These are phyloP conservation scores for Myxocyprinus asiaticus DNA, from an alignment of 2,113 vertebrate genomes.

Conservation along the genomic window DNA sequence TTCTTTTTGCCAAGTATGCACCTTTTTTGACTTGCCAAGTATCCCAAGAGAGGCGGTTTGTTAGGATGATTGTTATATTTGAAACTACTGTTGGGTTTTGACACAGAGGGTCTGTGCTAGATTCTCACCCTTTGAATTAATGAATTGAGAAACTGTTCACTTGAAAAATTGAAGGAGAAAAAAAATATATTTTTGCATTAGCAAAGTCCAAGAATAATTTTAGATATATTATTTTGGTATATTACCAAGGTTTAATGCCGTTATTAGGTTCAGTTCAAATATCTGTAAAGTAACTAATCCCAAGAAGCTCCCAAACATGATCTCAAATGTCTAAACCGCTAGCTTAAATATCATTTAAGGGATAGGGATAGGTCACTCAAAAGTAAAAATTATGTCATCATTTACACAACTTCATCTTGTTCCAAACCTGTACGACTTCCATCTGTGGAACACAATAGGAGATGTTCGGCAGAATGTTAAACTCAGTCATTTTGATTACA, in stretches of 20 bases:
- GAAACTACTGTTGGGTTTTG: slow-evolving; percentile 41
- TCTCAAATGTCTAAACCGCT: no score
- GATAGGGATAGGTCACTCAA: no score
- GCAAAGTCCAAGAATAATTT: slow-evolving; percentile 13
- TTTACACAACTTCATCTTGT: no score
- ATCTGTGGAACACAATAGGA: no score
- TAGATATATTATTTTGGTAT: slow-evolving; percentile 62
- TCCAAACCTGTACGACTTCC: no score
- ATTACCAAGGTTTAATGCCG: slow-evolving; percentile 40
- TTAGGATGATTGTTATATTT: slow-evolving; percentile 44
- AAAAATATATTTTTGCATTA: slow-evolving; percentile 18
- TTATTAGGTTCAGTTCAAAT: neutral
- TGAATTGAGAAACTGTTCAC: neutral
- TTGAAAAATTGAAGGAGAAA: neutral
- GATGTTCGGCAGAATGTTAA: no score
- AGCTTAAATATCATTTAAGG: neutral
- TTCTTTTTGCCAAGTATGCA: neutral
- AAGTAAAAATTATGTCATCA: no score
- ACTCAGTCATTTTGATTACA: no score
- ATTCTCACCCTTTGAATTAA: slow-evolving; percentile 6
- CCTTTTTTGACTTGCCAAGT: slow-evolving; percentile 4
- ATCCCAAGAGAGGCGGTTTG: neutral
- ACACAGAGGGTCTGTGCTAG: slow-evolving; percentile 13
- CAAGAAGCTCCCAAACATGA: neutral
- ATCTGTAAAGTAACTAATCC: neutral